Base-by-base conservation (phyloP, 2,888 invertebrate species). In the Microctonus hyperodae region DNA sequence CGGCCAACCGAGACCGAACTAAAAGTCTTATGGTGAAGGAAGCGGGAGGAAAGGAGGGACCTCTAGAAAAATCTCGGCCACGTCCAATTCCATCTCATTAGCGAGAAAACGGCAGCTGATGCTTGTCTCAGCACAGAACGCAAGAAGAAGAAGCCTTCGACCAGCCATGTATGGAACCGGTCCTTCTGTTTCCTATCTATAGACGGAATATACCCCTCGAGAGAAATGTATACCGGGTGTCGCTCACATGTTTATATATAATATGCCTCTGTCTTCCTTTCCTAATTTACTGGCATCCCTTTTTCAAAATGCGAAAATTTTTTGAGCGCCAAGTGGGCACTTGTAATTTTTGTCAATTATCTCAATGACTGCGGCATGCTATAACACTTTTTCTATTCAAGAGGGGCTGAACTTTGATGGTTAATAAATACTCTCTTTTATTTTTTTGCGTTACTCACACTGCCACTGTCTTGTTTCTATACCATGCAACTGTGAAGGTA, bases 41-140 rank as follows among this genome's bases (percentile, higher is more conserved):
- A 44, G 16, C 16, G 44, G n/a, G 16, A 44, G 16, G n/a, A 7
- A n/a, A 57, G 53, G 23, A 56, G 67, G 69, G 76, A 74, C 69
- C 79, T 82, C 80, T 83, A 84, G 83, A 84, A 83, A 84, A 84
- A 84, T 84, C 83, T 81, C 79, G 82, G 80, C 82, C 83, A 80
- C 82, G 83, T 83, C 82, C 83, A 83, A 84, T 84, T 84, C 82
- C 82, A 84, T 84, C 83, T 84, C 83, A 84, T 84, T 84, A 84
- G 83, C 79, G 81, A 79, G 78, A 77, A 81, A 82, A 83, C 82
- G 80, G 81, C 81, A 79, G 80, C 83, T 81, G 83, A 83, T 83
- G 83, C 82, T 83, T 83, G 83, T 83, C 83, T 78, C 73, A 44
- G 44, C 75, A 74, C 74, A 72, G 74, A 78, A 76, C 80, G 80